A percentile compares a stretch with the other conserved stretches of the same genome.
Evolutionary conservation across 2,888 invertebrate genomes (phyloP).

Genomic region (Drosophila ezoana): DNA sequence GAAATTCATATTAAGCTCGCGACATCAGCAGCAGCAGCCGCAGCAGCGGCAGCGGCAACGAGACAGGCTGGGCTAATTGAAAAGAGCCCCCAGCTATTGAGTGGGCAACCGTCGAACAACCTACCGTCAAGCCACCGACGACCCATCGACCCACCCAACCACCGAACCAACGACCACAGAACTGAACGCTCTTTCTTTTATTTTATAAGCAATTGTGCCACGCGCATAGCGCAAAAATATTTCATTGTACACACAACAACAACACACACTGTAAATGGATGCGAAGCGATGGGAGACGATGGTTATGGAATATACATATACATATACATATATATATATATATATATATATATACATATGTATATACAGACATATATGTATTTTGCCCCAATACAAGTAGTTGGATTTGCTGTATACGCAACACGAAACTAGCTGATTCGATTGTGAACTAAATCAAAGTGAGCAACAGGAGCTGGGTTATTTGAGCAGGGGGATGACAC

Average conservation of each 20-base stretch:
- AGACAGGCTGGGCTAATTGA: conserved; percentile 67
- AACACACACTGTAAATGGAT: conserved; percentile 24
- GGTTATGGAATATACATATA: conserved; percentile 4
- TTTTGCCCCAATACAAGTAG: conserved; percentile 12
- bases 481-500: neutral
- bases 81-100: conserved; percentile 74
- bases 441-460: conserved; percentile 15
- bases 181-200: conserved; percentile 50
- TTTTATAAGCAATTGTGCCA: conserved; percentile 63
- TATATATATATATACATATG: neutral
- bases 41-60: conserved; percentile 25
- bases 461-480: conserved; percentile 14
- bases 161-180: conserved; percentile 16
- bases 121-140: conserved; percentile 51
- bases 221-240: conserved; percentile 62
- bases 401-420: conserved; percentile 19
- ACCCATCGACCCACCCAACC: conserved; percentile 60
- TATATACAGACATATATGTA: neutral
- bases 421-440: conserved; percentile 18
- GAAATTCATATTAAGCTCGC: conserved; percentile 75
- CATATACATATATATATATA: neutral
- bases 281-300: conserved; percentile 31
- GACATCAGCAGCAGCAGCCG: conserved; percentile 29
- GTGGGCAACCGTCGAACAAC: conserved; percentile 59
- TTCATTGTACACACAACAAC: conserved; percentile 46